A percentile compares a stretch with the other conserved stretches of the same genome.
phyloP scores from a whole-genome alignment of 2,888 invertebrate species.

The Laothoe populi region DNA sequence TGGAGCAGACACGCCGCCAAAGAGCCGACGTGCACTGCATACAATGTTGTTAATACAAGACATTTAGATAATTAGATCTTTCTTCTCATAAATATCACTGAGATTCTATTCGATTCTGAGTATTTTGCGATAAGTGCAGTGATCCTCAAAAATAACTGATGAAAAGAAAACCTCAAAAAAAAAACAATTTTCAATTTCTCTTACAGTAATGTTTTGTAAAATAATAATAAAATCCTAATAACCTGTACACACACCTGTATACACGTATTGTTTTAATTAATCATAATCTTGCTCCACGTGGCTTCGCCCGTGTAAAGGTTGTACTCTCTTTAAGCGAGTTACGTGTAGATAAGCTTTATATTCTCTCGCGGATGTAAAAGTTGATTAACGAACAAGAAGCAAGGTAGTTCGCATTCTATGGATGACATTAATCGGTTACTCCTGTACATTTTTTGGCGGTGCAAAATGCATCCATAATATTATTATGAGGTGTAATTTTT shows the following conservation, averaged over 20 bases:
- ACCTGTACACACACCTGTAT: not conserved
- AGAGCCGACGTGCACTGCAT: constrained; percentile 32
- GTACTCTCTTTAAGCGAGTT: not conserved
- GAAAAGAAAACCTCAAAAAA: too few species aligned
- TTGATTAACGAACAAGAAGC: constrained; percentile 2
- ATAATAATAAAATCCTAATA: too few species aligned
- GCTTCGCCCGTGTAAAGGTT: not conserved
- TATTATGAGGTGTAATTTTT: too few species aligned
- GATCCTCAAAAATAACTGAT: too few species aligned
- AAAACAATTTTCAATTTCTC: too few species aligned
- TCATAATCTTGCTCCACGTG: not conserved
- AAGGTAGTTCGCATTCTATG: constrained; percentile 8
- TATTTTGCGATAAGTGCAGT: too few species aligned
- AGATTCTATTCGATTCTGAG: not conserved
- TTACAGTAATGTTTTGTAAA: too few species aligned
- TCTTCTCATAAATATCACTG: not conserved
- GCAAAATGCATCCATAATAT: not conserved
- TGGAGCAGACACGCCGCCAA: constrained; percentile 32
- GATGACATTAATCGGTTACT: constrained; percentile 5
- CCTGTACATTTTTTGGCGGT: not conserved
- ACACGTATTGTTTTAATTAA: not conserved
- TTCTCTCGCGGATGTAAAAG: constrained; percentile 9
- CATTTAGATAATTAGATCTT: constrained; percentile 2
- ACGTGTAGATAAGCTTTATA: not conserved
- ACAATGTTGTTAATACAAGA: not conserved